phyloP scores from a whole-genome alignment of 2,113 vertebrate genomes.

The Protomyctophum bolini region DNA sequence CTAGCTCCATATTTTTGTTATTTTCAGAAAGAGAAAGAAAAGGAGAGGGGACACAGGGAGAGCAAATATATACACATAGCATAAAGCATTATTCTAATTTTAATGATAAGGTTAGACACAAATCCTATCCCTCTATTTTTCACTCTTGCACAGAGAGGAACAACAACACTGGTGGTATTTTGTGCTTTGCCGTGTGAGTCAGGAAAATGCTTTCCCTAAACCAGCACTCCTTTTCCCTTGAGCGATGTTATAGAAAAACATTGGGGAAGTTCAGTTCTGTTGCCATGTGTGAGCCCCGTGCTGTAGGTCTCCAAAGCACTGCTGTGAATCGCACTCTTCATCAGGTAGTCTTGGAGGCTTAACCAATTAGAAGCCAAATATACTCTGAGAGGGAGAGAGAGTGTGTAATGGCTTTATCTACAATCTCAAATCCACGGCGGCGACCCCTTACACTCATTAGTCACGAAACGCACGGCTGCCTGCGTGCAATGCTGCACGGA shows the following conservation, averaged over 20 bases:
- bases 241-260: slow-evolving; percentile 53
- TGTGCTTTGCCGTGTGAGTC: slow-evolving; percentile 9
- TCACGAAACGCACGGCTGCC: slow-evolving; percentile 41
- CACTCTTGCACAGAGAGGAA: neutral
- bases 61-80: too few relatives aligned
- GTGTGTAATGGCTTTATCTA: slow-evolving; percentile 42
- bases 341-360: slow-evolving; percentile 57
- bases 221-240: slow-evolving; percentile 31
- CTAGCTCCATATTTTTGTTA: too few relatives aligned
- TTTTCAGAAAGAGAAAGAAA: too few relatives aligned
- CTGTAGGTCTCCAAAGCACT: slow-evolving; percentile 54
- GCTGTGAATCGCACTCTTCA: slow-evolving; percentile 48
- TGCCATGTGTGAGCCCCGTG: slow-evolving; percentile 41
- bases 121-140: neutral
- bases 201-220: slow-evolving; percentile 16
- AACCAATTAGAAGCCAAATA: slow-evolving; percentile 65
- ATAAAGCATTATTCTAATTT: too few relatives aligned
- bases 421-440: slow-evolving; percentile 48
- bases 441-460: slow-evolving; percentile 57
- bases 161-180: neutral
- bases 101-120: too few relatives aligned
- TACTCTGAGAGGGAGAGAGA: slow-evolving; percentile 28
- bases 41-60: too few relatives aligned
- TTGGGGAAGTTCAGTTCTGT: slow-evolving; percentile 30
- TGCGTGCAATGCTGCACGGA: slow-evolving; percentile 43